Evolutionary conservation across 2,113 vertebrate species (phyloP), one percentile per base, ranked within the genome.

Genomic region (Rhadina sibilatrix): DNA sequence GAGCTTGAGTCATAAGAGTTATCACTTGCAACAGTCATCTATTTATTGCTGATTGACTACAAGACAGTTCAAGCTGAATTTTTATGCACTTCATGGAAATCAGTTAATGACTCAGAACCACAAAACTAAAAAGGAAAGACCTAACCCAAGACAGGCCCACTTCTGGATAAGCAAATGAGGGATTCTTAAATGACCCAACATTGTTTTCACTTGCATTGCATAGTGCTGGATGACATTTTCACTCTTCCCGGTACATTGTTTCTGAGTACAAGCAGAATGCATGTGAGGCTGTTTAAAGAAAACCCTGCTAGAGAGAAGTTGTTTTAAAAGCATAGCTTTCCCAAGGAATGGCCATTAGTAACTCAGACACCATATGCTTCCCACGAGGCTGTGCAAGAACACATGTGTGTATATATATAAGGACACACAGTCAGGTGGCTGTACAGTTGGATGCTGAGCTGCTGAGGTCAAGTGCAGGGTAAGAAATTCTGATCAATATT

Each of bases 11-110:
- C 66, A 9, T 54, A 70, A 28, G 50, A 86, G 47, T 79, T 85
- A 79, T 71, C 82, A 25, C 75, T 83, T 83, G 35, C 27, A 79
- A 56, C 87, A 70, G 64, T 77, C 72, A 64, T 78, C 69, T 81
- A 49, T 87, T 83, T 94, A 87, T 91, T 68, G 64, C 64, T 83
- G 68, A 92, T 94, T 44, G 94, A 89, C 52, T 90, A 74, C 52
- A 38, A 81, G 72, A 52, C 38, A 59, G 33, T 56, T 74, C 53
- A 71, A 87, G 60, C 3, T 75, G 65, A 66, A 52, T 74, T 93
- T 89, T 87, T 81, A 79, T 44, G 65, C 44, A 31, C 46, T 90
- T 87, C 42, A 77, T 2, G 7, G 91, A 90, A 95, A 94, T 89
- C 63, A 75, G 56, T 71, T 96, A 90, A 86, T 91, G 68, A 56